Base-by-base conservation (phyloP, 2,888 invertebrate genomes). In the Bhutanitis thaidina region DNA sequence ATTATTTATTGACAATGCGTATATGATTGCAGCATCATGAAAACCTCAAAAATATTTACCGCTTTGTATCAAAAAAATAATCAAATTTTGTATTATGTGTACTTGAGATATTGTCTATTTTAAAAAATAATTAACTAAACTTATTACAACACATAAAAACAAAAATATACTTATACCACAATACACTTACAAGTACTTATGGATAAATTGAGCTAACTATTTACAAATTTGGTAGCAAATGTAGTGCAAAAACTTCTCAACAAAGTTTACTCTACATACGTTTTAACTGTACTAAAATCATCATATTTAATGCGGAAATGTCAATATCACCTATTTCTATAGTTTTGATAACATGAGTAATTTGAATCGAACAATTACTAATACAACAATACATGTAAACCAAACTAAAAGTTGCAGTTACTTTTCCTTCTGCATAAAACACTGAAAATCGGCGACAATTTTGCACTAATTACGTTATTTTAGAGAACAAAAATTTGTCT, bases 181-280 rank as follows among this genome's bases (percentile, higher is more conserved):
- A 80, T 80, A 80, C 69, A 76, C 75, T 82, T 80, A 78, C 55
- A 62, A 64, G 55, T 63, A 67, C 64, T 70, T 74, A 76, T 61
- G 65, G 56, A 72, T 70, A 77, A 80, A 80, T 82, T 81, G 74
- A 80, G 81, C 79, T 80, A 82, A 77, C 73, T 83, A 85, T 83
- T 74, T 84, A 85, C 82, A 85, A 71, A 70, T 76, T 79, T 77
- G 71, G 71, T 71, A 57, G 55, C 53, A 47, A 46, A 39, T 37
- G 30, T 45, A 52, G 55, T 44, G 44, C 43, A 25, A 27, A 27
- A 27, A 27, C 27, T 27, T 27, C 7, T 27, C 8, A 8, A 8
- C 27, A 27, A 7, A 27, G 20, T 20, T 20, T 20, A 20, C 5
- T 20, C 2, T 4, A 27, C 5, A 27, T 20, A 20, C 20, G 20